Evolutionary conservation across 2,888 invertebrate species (phyloP).

Genomic region (Apodemia mormo): DNA sequence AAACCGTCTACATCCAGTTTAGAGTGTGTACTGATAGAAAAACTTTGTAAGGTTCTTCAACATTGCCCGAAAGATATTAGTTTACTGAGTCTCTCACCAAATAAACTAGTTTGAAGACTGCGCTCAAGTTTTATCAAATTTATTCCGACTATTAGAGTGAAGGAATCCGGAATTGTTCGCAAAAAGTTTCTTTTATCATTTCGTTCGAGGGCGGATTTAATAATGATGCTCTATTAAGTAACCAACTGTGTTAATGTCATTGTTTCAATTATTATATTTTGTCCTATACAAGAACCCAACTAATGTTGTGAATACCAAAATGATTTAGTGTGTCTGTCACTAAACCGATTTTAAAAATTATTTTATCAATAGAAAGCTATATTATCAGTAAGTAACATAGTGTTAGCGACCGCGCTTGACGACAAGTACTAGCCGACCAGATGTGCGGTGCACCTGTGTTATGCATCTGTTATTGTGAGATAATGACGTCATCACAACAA

Average conservation of each 20-base stretch:
- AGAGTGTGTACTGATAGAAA: slow-evolving; percentile 34
- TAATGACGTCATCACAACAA: too few relatives aligned
- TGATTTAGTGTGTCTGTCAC: too few relatives aligned
- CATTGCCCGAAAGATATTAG: slow-evolving; percentile 38
- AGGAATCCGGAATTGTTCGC: slow-evolving; percentile 41
- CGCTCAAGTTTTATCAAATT: slow-evolving; percentile 52
- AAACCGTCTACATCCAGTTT: slow-evolving; percentile 11
- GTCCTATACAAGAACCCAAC: not conserved
- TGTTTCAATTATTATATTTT: not conserved
- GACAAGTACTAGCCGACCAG: too few relatives aligned
- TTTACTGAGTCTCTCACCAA: slow-evolving; percentile 38
- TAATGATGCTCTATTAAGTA: slow-evolving; percentile 2
- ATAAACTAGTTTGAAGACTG: slow-evolving; percentile 44
- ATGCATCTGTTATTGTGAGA: too few relatives aligned
- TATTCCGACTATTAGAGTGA: slow-evolving; percentile 51
- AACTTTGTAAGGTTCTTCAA: slow-evolving; percentile 33
- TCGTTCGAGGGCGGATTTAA: slow-evolving; percentile 20
- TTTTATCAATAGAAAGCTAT: too few relatives aligned
- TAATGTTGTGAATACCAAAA: too few relatives aligned
- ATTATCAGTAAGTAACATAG: too few relatives aligned
- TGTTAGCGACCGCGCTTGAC: too few relatives aligned
- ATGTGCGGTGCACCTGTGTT: too few relatives aligned
- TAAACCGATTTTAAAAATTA: too few relatives aligned
- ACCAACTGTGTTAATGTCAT: not conserved
- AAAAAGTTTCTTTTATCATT: slow-evolving; percentile 26